Evolutionary conservation across 2,888 invertebrate genomes (phyloP).

Genomic region (Catocala sponsa): DNA sequence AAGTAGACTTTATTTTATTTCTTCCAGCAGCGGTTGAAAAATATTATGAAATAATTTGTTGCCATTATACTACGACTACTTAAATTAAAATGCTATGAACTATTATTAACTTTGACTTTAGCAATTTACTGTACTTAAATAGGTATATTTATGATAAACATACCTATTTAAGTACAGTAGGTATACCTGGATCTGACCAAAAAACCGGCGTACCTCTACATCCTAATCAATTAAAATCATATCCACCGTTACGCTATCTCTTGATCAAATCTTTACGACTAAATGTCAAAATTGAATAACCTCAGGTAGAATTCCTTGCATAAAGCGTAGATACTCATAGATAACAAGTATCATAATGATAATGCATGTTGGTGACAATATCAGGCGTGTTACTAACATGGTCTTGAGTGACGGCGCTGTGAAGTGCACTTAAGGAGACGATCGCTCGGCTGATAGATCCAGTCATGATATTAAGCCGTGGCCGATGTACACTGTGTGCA

Average conservation of each 20-base stretch:
- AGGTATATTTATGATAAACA: too few species aligned
- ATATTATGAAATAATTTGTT: too few species aligned
- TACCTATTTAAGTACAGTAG: too few species aligned
- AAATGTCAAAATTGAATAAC: constrained; percentile 5
- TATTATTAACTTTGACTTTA: too few species aligned
- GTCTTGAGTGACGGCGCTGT: constrained; percentile 63
- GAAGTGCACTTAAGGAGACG: constrained; percentile 69
- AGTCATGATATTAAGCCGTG: constrained; percentile 57
- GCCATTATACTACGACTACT: too few species aligned
- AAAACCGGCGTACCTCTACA: too few species aligned
- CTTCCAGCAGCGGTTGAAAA: too few species aligned
- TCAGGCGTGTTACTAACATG: constrained; percentile 59
- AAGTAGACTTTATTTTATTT: too few species aligned
- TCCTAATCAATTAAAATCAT: background rate
- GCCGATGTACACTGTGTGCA: background rate
- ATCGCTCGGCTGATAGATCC: constrained; percentile 57
- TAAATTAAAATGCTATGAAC: too few species aligned
- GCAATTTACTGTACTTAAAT: too few species aligned
- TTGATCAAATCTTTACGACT: constrained; percentile 2
- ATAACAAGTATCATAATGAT: constrained; percentile 28
- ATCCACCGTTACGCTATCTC: background rate
- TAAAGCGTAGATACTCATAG: background rate
- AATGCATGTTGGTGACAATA: constrained; percentile 55
- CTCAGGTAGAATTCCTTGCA: background rate
- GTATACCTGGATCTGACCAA: too few species aligned